These are phyloP conservation scores for Crambe crambe DNA, from an alignment of 37 sponge, comb jelly and placozoan species.

Conservation along the genomic window DNA sequence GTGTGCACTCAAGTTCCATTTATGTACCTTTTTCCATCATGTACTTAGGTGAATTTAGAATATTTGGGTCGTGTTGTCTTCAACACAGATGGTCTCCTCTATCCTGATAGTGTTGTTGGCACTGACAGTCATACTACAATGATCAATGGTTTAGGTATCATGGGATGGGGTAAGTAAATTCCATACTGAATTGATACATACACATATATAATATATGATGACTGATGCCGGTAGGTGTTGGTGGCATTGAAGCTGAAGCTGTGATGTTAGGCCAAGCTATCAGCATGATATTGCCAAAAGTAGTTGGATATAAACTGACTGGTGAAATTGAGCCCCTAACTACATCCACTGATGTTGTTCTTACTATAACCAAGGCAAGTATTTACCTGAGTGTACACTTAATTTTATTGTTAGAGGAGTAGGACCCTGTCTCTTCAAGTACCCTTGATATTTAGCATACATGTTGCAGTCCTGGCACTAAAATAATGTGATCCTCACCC, in stretches of 20 bases:
- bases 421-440: no score
- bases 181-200: background rate
- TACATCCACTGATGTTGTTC: constrained; percentile 92
- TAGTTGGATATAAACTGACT: constrained; percentile 85
- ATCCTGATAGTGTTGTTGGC: constrained; percentile 94
- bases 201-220: no score
- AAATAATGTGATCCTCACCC: no score
- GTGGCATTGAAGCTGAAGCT: constrained; percentile 95
- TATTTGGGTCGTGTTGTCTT: constrained; percentile 90
- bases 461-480: no score
- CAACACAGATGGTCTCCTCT: constrained; percentile 62
- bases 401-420: no score
- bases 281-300: constrained; percentile 90
- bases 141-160: constrained; percentile 93
- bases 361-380: constrained; percentile 90
- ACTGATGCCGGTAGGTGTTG: constrained; percentile 90
- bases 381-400: no score
- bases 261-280: constrained; percentile 93
- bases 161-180: constrained; percentile 85
- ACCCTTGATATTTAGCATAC: no score
- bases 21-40: background rate
- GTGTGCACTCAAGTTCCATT: no score
- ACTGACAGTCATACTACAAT: constrained; percentile 94
- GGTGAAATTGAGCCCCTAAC: constrained; percentile 61
- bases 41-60: constrained; percentile 90